Conservation (phyloP, 2,888 invertebrate genomes). For the Neoascia interrupta region DNA sequence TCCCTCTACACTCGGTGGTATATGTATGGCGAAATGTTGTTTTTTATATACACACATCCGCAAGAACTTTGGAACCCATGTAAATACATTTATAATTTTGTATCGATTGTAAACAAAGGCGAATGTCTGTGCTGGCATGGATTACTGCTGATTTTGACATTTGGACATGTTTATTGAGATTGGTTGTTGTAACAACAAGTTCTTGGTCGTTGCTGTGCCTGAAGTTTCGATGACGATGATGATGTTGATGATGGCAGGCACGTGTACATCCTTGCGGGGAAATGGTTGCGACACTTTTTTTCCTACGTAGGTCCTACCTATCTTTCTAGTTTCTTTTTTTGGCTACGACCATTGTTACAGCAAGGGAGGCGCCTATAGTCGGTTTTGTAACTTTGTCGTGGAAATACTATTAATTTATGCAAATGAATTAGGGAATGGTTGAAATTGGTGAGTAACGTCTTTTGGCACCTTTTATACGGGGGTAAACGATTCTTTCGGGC, state of each 20-base stretch:
- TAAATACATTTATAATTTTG: conserved; percentile 26
- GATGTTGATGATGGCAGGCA: conserved; percentile 10
- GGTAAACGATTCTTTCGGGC: too few species aligned
- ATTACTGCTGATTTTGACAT: conserved; percentile 51
- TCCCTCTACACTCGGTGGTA: background rate
- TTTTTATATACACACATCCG: conserved; percentile 1
- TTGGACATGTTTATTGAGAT: conserved; percentile 46
- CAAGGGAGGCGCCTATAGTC: too few species aligned
- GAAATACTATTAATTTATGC: too few species aligned
- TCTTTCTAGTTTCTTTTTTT: too few species aligned
- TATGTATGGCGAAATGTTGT: conserved; percentile 14
- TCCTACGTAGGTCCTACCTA: too few species aligned
- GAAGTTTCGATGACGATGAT: too few species aligned
- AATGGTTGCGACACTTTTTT: conserved; percentile 13
- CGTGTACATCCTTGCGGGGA: conserved; percentile 3
- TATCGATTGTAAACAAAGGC: conserved; percentile 60
- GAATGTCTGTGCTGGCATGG: conserved; percentile 14
- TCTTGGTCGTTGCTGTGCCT: background rate
- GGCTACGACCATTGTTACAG: too few species aligned
- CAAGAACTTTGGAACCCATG: background rate
- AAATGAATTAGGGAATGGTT: too few species aligned
- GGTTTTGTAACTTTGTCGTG: too few species aligned
- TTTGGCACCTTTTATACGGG: too few species aligned
- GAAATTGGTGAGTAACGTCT: too few species aligned
- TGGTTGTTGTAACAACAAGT: conserved; percentile 34